These are phyloP conservation scores for Amitus sp. DNA, from an alignment of 2,888 invertebrate genomes.

Conservation along the genomic window DNA sequence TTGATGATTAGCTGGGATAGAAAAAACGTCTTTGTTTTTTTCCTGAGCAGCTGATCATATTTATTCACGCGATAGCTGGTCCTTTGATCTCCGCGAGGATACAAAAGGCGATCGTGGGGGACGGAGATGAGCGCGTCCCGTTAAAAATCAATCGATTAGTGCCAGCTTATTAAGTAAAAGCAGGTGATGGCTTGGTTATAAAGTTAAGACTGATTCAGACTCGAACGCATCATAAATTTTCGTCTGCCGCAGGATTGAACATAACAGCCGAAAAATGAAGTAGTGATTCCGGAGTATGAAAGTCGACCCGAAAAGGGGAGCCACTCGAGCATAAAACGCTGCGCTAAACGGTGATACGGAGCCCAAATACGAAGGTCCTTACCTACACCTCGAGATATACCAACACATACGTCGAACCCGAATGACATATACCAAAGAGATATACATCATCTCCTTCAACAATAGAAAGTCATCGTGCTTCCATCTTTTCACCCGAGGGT, in stretches of 20 bases:
- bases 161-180: conserved; percentile 47
- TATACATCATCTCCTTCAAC: background rate
- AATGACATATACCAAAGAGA: background rate
- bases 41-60: too few relatives aligned
- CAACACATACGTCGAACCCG: background rate
- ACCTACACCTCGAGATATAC: conserved; percentile 24
- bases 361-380: conserved; percentile 33
- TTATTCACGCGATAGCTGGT: too few relatives aligned
- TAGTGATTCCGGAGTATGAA: conserved; percentile 19
- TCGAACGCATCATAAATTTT: conserved; percentile 57
- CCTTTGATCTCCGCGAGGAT: too few relatives aligned
- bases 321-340: conserved; percentile 64
- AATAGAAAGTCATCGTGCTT: conserved; percentile 3
- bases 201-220: conserved; percentile 48
- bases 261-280: conserved; percentile 31
- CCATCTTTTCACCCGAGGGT: background rate
- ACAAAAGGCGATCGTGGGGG: too few relatives aligned
- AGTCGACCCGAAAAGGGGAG: conserved; percentile 48
- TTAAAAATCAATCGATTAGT: conserved; percentile 51
- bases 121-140: too few relatives aligned
- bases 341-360: conserved; percentile 62
- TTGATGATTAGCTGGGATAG: too few relatives aligned
- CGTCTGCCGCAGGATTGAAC: conserved; percentile 41
- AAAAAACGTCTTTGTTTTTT: too few relatives aligned
- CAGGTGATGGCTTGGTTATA: conserved; percentile 43